Percentiles rank a stretch among this genome's conserved stretches.
phyloP scores from a whole-genome alignment of 2,888 invertebrate genomes.

The Mantis religiosa region DNA sequence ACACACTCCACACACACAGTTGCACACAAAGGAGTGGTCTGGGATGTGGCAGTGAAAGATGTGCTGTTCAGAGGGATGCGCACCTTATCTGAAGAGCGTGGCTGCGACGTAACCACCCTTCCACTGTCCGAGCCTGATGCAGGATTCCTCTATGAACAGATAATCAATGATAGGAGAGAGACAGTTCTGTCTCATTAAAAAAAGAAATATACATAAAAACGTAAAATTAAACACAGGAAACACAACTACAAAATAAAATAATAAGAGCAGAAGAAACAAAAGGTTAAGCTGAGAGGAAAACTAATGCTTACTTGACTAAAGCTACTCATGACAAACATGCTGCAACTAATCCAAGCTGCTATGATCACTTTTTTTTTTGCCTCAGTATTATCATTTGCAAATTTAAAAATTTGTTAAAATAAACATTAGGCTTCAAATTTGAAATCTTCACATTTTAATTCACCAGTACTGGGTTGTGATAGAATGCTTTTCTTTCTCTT shows the following conservation, averaged over 20 bases:
- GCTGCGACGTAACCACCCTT: conserved; percentile 42
- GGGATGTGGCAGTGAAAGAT: background rate
- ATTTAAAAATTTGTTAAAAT: background rate
- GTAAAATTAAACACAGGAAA: conserved; percentile 12
- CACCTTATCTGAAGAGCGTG: conserved; percentile 34
- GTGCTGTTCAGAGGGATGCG: conserved; percentile 3
- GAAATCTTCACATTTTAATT: too few relatives aligned
- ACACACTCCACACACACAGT: background rate
- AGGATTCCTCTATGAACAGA: conserved; percentile 33
- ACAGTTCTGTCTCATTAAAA: conserved; percentile 26
- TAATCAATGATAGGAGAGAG: conserved; percentile 27
- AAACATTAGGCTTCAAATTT: background rate
- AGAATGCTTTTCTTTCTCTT: too few relatives aligned
- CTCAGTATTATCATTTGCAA: background rate
- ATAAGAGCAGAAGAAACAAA: background rate
- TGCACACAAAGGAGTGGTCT: background rate
- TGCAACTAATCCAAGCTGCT: background rate
- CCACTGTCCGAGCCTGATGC: conserved; percentile 37
- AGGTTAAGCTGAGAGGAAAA: background rate
- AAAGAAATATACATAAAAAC: background rate
- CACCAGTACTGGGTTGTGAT: too few relatives aligned
- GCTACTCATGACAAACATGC: background rate
- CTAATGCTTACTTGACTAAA: background rate
- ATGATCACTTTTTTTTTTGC: background rate
- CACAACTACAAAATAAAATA: conserved; percentile 7